Percentiles rank a stretch among this genome's conserved stretches.
phyloP scores from a whole-genome alignment of 2,797 vertebrate genomes.

The Natrix natrix region DNA sequence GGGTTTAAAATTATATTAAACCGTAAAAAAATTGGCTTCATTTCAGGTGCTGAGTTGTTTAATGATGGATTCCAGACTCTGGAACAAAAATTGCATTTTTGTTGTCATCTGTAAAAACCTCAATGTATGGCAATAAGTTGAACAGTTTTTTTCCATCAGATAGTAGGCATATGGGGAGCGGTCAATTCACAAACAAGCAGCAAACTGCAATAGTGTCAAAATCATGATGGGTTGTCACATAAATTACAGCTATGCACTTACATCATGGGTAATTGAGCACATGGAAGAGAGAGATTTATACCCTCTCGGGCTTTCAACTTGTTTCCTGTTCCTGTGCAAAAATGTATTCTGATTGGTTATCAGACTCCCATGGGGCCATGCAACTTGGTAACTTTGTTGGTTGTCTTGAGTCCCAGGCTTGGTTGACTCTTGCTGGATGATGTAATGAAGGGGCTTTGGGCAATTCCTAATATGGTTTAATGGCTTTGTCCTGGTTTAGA shows the following conservation, averaged over 20 bases:
- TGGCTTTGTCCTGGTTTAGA: too few species aligned
- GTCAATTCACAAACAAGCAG: background rate
- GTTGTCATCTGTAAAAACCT: background rate
- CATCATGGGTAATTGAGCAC: background rate
- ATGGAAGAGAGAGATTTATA: too few species aligned
- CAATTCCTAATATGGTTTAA: too few species aligned
- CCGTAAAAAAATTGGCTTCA: background rate
- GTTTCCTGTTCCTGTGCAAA: too few species aligned
- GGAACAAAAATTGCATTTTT: background rate
- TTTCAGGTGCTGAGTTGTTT: background rate
- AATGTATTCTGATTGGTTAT: too few species aligned
- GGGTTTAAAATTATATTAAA: background rate
- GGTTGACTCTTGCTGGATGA: too few species aligned
- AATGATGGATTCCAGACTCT: background rate
- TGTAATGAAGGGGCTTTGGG: too few species aligned
- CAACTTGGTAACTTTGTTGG: too few species aligned
- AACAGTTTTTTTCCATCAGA: background rate
- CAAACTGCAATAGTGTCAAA: background rate
- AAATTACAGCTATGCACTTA: background rate
- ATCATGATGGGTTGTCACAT: background rate
- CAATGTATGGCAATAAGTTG: background rate
- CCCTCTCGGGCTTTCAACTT: too few species aligned
- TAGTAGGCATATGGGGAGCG: background rate
- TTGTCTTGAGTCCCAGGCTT: too few species aligned
- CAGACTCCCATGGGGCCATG: too few species aligned